A percentile compares a stretch with the other conserved stretches of the same genome.
phyloP scores from a whole-genome alignment of 2,797 vertebrate genomes.

The Cyclura pinguis region DNA sequence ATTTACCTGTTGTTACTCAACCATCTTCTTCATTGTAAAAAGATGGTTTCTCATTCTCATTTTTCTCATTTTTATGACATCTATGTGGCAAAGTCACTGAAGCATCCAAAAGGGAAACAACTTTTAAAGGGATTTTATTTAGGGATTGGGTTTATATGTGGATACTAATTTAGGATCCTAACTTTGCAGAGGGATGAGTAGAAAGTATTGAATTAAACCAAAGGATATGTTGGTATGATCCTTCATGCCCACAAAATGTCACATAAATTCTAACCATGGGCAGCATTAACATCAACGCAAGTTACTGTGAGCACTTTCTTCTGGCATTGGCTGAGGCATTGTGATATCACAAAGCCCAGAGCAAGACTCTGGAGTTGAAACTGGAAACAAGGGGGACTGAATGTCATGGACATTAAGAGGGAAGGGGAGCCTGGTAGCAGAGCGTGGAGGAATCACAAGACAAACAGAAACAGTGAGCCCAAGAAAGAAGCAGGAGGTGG shows the following conservation, averaged over 20 bases:
- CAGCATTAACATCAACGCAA: neutral
- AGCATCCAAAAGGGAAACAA: too few species aligned
- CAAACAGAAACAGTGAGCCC: neutral
- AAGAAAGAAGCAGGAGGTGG: too few species aligned
- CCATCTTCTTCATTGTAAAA: neutral
- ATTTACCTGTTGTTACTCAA: neutral
- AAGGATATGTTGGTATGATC: neutral
- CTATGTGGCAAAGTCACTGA: neutral
- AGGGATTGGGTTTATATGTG: neutral
- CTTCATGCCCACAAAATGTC: too few species aligned
- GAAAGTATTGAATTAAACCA: neutral
- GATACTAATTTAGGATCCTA: neutral
- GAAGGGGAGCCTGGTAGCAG: too few species aligned
- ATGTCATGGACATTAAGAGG: neutral
- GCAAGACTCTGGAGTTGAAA: neutral
- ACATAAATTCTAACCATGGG: too few species aligned
- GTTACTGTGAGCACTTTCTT: neutral
- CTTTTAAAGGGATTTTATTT: neutral
- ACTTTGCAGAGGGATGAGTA: neutral
- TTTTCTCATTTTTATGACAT: neutral
- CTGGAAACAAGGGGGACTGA: too few species aligned
- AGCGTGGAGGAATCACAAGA: neutral
- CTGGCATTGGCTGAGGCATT: neutral
- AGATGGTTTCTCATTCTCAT: too few species aligned
- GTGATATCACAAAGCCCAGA: constrained; percentile 14